Evolutionary conservation across 2,797 vertebrate genomes (phyloP), one percentile per base, ranked within the genome.

Genomic region (Xiphophorus birchmanni): DNA sequence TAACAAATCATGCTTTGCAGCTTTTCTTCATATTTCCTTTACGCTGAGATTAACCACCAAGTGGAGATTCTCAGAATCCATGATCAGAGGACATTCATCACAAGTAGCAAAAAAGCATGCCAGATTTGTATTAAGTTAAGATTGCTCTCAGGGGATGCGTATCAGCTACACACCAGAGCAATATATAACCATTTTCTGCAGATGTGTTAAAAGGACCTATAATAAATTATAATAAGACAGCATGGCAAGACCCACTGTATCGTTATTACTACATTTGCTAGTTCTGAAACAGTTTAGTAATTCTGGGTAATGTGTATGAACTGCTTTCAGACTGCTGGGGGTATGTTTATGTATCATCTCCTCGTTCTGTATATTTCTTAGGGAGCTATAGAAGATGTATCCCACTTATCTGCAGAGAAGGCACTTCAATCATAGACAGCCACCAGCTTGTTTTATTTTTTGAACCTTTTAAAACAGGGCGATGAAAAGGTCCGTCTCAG

Each of bases 161-260:
- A 65, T 73, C 52, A 76, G 83, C 76, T 78, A 56, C 65, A 78
- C 56, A 72, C 54, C 67, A 45, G 29, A 77, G 37, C 45, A 75
- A 85, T 81, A 75, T 81, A 89, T 1, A 0, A 89, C 84, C 77
- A 88, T 74, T 87, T 86, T 89, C 87, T 88, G 85, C 91, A 86
- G 78, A 86, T 77, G 83, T 90, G 77, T 84, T 65, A 74, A 63
- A 78, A 91, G 88, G 82, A n/a, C 47, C 75, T 47, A 54, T 89
- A 87, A 93, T 94, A 93, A 95, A 95, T 95, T 93, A 94, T 82
- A 89, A 90, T 93, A 91, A 94, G 93, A 86, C 84, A 88, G 87
- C 85, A 84, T 44, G 84, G 56, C 83, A 89, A 85, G 81, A 84
- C 87, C 73, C 79, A 52, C 81, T 42, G 13, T 50, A 47, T 77